Percentiles rank a stretch among this genome's conserved stretches.
These are phyloP conservation scores for Galaxea fascicularis DNA, from an alignment of 92 coral and sea anemone genomes.

Conservation along the genomic window DNA sequence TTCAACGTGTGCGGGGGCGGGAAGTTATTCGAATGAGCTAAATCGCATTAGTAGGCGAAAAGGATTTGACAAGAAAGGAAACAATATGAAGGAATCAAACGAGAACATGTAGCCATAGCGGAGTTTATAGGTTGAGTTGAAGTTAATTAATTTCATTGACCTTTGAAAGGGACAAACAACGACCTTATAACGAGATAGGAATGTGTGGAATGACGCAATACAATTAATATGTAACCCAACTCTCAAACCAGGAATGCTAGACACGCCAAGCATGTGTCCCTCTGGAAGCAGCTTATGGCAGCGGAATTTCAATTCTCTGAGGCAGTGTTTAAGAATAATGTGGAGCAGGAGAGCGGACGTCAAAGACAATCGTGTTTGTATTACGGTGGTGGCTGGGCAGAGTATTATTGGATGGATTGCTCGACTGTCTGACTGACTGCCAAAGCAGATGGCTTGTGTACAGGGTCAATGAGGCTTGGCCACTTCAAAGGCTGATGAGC, in stretches of 20 bases:
- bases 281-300: neutral
- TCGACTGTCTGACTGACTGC: conserved; percentile 25
- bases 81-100: conserved; percentile 7
- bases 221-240: conserved; percentile 53
- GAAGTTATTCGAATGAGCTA: neutral
- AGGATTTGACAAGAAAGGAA: conserved; percentile 12
- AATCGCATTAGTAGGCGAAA: conserved; percentile 40
- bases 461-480: conserved; percentile 31
- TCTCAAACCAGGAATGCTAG: conserved; percentile 22
- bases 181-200: neutral
- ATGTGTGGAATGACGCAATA: conserved; percentile 43
- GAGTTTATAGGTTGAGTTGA: conserved; percentile 24
- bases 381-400: neutral
- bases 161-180: conserved; percentile 43
- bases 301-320: neutral
- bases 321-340: neutral
- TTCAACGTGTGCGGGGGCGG: neutral
- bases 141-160: conserved; percentile 49
- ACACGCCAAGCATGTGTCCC: conserved; percentile 7
- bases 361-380: neutral
- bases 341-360: neutral
- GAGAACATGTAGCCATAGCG: neutral
- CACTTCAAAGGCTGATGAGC: conserved; percentile 33
- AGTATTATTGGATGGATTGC: neutral
- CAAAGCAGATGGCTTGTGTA: conserved; percentile 28